Evolutionary conservation across 2,113 vertebrate species (phyloP), one percentile per base, ranked within the genome.

Genomic region (Silurus asotus): DNA sequence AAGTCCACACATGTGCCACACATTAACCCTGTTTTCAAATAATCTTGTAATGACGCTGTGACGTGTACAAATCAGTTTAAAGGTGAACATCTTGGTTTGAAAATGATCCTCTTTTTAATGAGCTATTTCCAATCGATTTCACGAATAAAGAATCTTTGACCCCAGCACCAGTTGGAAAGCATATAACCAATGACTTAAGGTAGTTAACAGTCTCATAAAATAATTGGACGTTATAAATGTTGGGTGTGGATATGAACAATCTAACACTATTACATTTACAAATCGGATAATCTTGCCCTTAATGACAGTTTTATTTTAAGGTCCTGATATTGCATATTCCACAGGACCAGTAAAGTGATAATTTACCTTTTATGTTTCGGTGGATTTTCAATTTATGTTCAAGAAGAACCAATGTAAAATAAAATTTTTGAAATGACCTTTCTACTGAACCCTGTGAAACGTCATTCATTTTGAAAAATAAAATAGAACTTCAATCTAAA

Each of bases 181-280:
- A 53, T 62, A 64, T 61, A 61, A 59, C 59, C 48, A 64, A 70
- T 86, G 72, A 85, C 77, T 81, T 56, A 78, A 56, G 13, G 37
- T 55, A 69, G 25, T 81, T 70, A 80, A 80, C 55, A 81, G 53
- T 72, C 62, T 67, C 75, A 86, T 86, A 86, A 86, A 86, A 48
- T 81, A 78, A 78, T 81, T 81, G 55, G 51, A 85, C 61, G 23
- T 79, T 79, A 67, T 85, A 37, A 85, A 80, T 61, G n/a, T 80
- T 85, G 62, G 49, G 51, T 79, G 84, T 75, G 56, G 72, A 65
- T 67, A 19, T 64, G 59, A 56, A 48, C 15, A 53, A 28, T 64
- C 25, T 65, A 78, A 65, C 5, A 70, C 51, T 67, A 62, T 53
- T 53, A 69, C 74, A 65, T 23, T 76, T 53, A 76, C 56, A 75